These are phyloP conservation scores for Cistogaster globosa DNA, from an alignment of 2,888 invertebrate species.

Conservation along the genomic window DNA sequence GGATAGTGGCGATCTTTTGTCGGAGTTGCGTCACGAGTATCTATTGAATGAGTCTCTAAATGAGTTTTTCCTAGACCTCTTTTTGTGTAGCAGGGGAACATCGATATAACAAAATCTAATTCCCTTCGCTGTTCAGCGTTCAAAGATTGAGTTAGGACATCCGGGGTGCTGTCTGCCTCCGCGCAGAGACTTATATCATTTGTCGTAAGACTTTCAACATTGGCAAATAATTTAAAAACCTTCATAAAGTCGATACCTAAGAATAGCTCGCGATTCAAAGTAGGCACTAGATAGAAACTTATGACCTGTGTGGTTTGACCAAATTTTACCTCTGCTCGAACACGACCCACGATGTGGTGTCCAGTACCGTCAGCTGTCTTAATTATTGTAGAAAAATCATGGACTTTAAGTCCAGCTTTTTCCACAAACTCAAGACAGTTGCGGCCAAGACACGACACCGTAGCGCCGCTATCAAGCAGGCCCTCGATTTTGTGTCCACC, in stretches of 20 bases:
- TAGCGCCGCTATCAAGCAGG: conserved; percentile 1
- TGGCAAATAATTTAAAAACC: conserved; percentile 3
- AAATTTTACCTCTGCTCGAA: not conserved
- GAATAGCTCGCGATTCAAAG: conserved; percentile 16
- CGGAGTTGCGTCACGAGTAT: conserved; percentile 5
- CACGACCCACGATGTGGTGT: not conserved
- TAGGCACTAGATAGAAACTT: conserved; percentile 31
- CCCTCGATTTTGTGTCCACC: not conserved
- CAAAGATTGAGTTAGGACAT: not conserved
- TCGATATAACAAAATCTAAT: not conserved
- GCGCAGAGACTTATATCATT: conserved; percentile 11
- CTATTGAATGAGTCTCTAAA: not conserved
- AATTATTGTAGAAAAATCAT: not conserved
- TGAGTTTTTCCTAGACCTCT: not conserved
- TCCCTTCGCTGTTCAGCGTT: not conserved
- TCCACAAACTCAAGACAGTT: not conserved
- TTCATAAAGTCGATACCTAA: conserved; percentile 30
- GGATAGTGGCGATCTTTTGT: not conserved
- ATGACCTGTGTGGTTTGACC: not conserved
- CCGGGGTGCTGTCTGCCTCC: not conserved
- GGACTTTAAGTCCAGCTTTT: not conserved
- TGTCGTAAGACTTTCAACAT: conserved; percentile 19
- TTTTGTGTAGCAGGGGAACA: not conserved
- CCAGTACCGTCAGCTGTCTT: conserved; percentile 3
- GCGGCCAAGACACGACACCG: not conserved